A percentile compares a stretch with the other conserved stretches of the same genome.
Evolutionary conservation across 2,113 vertebrate species (phyloP).

Genomic region (Pogonocichla stellata): DNA sequence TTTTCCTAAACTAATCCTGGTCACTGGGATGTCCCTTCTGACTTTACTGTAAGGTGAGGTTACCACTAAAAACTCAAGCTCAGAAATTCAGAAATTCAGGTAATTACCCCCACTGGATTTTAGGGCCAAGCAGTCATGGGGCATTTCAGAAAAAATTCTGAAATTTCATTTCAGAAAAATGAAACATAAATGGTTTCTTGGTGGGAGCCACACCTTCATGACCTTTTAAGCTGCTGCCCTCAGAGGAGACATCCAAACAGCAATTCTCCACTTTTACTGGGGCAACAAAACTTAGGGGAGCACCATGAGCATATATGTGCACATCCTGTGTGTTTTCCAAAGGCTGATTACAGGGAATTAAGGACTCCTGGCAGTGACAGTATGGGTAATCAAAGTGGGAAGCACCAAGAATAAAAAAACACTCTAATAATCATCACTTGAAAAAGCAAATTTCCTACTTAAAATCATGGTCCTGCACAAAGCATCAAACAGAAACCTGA

Average conservation of each 20-base stretch:
- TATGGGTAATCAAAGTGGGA: background rate
- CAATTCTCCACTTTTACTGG: background rate
- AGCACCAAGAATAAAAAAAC: background rate
- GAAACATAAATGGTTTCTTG: background rate
- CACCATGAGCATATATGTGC: background rate
- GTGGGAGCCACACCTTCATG: background rate
- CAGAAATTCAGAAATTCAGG: background rate
- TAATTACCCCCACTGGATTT: background rate
- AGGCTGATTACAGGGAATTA: background rate
- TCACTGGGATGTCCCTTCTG: background rate
- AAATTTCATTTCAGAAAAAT: background rate
- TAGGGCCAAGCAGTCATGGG: background rate
- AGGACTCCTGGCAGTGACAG: fast-evolving
- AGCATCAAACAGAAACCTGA: background rate
- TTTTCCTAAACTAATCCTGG: background rate
- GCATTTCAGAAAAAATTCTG: background rate
- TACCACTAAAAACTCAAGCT: background rate
- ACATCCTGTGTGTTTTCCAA: background rate
- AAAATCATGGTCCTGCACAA: background rate
- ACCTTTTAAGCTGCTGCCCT: background rate
- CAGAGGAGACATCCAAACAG: background rate
- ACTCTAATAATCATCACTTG: background rate
- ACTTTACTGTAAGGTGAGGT: background rate
- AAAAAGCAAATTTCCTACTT: background rate
- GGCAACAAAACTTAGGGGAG: background rate